These are phyloP conservation scores for Mycetomoellerius zeteki DNA, from an alignment of 1,140 invertebrate genomes.

Conservation along the genomic window DNA sequence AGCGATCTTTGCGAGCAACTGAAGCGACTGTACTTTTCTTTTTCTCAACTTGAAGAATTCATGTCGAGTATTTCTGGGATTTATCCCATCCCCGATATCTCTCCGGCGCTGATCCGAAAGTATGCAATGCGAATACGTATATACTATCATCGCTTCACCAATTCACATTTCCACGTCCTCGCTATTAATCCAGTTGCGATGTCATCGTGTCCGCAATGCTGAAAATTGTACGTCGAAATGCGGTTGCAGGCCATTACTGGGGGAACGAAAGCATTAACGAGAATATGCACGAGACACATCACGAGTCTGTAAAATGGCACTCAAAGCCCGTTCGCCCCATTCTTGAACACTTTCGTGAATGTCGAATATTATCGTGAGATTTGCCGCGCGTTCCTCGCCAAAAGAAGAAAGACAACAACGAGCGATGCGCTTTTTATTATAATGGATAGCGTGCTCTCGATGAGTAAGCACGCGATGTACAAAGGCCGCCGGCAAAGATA, in stretches of 20 bases:
- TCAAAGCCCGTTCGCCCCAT: conserved; percentile 3
- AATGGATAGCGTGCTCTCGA: conserved; percentile 40
- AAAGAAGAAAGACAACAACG: conserved; percentile 14
- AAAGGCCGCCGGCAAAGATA: conserved; percentile 37
- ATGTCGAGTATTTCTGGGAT: not conserved
- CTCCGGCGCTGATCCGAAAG: not conserved
- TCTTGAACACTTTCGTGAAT: not conserved
- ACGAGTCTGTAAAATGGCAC: conserved; percentile 11
- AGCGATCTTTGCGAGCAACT: not conserved
- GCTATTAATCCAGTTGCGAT: conserved; percentile 39
- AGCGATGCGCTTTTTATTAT: conserved; percentile 44
- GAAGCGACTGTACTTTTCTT: not conserved
- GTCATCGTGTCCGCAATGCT: conserved; percentile 11
- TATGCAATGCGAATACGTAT: not conserved
- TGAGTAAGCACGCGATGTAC: conserved; percentile 50
- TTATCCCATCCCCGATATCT: not conserved
- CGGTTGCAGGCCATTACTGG: not conserved
- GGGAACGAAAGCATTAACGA: conserved; percentile 42
- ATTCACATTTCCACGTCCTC: not conserved
- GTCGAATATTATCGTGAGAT: conserved; percentile 49
- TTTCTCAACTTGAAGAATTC: not conserved
- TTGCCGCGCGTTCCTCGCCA: not conserved
- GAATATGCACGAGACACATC: conserved; percentile 40
- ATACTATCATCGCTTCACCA: conserved; percentile 8
- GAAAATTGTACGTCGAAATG: conserved; percentile 44